These are phyloP conservation scores for Anthoscopus minutus DNA, from an alignment of 2,113 vertebrate species.

Conservation along the genomic window DNA sequence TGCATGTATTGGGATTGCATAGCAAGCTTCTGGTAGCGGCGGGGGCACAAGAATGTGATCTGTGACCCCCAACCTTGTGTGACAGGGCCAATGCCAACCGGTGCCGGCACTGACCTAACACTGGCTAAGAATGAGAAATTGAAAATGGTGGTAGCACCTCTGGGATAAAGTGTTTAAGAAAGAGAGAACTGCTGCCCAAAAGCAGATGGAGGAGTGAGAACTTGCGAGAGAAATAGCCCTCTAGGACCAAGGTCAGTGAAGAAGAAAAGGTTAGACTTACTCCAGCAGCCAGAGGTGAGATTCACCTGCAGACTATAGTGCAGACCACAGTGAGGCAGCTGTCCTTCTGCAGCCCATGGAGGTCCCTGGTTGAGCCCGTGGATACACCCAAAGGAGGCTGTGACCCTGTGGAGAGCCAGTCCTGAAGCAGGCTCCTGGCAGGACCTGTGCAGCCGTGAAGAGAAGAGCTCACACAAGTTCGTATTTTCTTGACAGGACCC, in stretches of 20 bases:
- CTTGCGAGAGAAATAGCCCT: neutral
- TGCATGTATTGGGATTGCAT: neutral
- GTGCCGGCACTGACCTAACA: rapidly evolving
- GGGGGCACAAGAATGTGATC: neutral
- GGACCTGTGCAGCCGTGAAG: neutral
- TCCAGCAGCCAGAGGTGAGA: too few species aligned
- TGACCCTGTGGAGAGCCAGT: rapidly evolving
- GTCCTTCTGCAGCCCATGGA: too few species aligned
- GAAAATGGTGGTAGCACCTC: rapidly evolving
- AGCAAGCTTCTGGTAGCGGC: neutral
- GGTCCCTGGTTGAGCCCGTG: too few species aligned
- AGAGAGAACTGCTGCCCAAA: neutral
- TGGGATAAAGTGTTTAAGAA: neutral
- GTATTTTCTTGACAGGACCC: neutral
- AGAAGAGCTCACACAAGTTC: neutral
- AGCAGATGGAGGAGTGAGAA: neutral
- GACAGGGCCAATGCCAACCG: rapidly evolving
- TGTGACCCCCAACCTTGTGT: rapidly evolving
- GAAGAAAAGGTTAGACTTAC: too few species aligned
- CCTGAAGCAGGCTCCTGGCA: neutral
- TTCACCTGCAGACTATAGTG: neutral
- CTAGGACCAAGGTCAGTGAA: neutral
- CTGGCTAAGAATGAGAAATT: rapidly evolving
- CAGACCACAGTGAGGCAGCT: neutral
- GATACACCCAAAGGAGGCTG: neutral